A percentile compares a stretch with the other conserved stretches of the same genome.
These are phyloP conservation scores for Amiota communis DNA, from an alignment of 2,888 invertebrate species.

Conservation along the genomic window DNA sequence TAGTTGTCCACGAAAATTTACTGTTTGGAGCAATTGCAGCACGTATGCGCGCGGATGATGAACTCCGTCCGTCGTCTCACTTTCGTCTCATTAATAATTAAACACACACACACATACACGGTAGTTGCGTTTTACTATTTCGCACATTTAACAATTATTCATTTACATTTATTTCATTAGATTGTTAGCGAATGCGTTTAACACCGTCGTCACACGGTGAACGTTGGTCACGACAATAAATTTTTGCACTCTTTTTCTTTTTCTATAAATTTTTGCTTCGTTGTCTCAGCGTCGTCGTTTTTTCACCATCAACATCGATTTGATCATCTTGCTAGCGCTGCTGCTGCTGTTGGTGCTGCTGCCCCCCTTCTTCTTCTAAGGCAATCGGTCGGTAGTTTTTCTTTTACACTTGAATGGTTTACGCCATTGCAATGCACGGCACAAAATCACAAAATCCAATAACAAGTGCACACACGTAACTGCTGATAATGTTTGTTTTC, in stretches of 20 bases:
- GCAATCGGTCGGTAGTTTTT: background rate
- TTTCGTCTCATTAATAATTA: background rate
- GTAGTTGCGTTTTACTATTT: slow-evolving; percentile 3
- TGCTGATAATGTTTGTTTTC: background rate
- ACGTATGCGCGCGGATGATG: too few species aligned
- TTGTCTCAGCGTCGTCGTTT: slow-evolving; percentile 33
- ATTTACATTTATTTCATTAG: background rate
- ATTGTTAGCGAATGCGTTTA: slow-evolving; percentile 5
- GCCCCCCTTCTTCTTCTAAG: background rate
- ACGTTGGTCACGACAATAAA: slow-evolving; percentile 29
- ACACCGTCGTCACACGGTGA: background rate
- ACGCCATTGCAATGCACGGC: slow-evolving; percentile 25
- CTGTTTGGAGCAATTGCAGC: too few species aligned
- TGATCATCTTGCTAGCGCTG: slow-evolving; percentile 1
- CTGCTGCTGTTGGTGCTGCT: too few species aligned
- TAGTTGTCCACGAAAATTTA: background rate
- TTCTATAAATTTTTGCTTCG: slow-evolving; percentile 30
- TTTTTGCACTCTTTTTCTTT: slow-evolving; percentile 38
- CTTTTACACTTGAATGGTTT: background rate
- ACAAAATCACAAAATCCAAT: slow-evolving; percentile 18
- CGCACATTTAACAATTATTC: background rate
- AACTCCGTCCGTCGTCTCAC: too few species aligned
- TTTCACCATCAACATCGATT: slow-evolving; percentile 38
- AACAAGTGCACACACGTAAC: slow-evolving; percentile 22
- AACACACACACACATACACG: background rate